Conservation (phyloP, 1,140 invertebrate genomes). For the Magallana ariakensis region DNA sequence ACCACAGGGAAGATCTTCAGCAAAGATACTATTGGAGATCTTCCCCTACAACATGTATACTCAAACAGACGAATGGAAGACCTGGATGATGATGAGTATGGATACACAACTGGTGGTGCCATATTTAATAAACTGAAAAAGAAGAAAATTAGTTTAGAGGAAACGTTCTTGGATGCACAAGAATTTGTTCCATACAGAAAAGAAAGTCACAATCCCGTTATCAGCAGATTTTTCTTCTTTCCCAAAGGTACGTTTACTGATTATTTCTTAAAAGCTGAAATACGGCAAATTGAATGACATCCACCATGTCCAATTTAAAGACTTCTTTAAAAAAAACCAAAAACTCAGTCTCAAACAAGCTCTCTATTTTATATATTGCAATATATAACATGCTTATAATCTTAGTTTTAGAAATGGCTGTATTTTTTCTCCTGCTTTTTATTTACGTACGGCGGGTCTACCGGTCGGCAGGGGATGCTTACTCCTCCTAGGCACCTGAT, state of each 20-base stretch:
- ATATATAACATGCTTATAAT: too few relatives aligned
- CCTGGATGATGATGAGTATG: neutral
- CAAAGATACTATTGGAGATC: neutral
- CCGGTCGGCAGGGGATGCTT: too few relatives aligned
- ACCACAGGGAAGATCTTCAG: neutral
- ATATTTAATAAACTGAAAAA: neutral
- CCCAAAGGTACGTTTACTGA: neutral
- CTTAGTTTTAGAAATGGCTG: too few relatives aligned
- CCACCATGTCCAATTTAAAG: too few relatives aligned
- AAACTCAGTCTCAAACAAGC: too few relatives aligned
- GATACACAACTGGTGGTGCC: neutral
- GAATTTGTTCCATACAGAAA: neutral
- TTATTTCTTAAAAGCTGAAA: too few relatives aligned
- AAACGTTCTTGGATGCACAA: neutral
- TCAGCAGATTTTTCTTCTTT: neutral
- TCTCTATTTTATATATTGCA: too few relatives aligned
- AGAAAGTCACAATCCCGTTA: neutral
- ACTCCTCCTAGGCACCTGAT: too few relatives aligned
- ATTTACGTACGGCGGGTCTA: too few relatives aligned
- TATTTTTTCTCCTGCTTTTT: too few relatives aligned
- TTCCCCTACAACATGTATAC: neutral
- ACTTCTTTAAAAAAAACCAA: too few relatives aligned
- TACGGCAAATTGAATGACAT: too few relatives aligned
- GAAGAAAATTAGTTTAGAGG: neutral
- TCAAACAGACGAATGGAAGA: conserved; percentile 10